Base-by-base conservation (phyloP, 2,888 invertebrate species). In the Muschampia plurimacula region DNA sequence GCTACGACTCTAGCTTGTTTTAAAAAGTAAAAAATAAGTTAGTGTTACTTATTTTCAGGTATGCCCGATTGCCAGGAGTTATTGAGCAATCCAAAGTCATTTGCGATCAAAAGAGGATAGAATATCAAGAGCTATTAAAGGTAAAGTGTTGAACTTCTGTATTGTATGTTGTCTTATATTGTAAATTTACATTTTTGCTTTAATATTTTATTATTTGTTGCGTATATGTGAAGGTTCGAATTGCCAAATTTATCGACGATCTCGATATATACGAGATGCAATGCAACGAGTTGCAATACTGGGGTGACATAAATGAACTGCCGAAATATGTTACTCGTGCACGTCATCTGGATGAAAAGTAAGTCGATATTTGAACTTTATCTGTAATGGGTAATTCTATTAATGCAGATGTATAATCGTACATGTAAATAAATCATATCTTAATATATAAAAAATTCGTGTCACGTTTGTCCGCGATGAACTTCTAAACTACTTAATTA, bases 291-390 rank as follows among this genome's bases (percentile, higher is more conserved):
- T 96, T 99, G 83, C 97, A 98, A 81, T 96, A 97, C 77, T 98
- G 97, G 95, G 98, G 98, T 0, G 97, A 98, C 72, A 95, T 98
- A 69, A 96, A 96, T 3, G 97, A 98, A 74, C 95, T 99, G 71
- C 95, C 96, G 12, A 97, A 97, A 83, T 99, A 99, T 84, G 96
- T 97, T 67, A 96, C 96, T 67, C 97, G 97, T 78, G 97, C 98
- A 0, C 95, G 95, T n/a, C 95, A 96, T 63, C 91, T 99, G 49
- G 97, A 98, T 85, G 95, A 96, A 71, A 95, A 96, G 95, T 95
- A 82, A 83, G 87, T 62, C 15, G n/a, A 36, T 60, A 36, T 60
- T 28, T 9, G 4, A 60, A 7, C 0, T 28, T 36, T 36, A 36
- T 57, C 0, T 57, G 0, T 59, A 12, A 8, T 59, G 4, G 49